Base-by-base conservation (phyloP, 2,888 invertebrate genomes). In the Amaurobius ferox region DNA sequence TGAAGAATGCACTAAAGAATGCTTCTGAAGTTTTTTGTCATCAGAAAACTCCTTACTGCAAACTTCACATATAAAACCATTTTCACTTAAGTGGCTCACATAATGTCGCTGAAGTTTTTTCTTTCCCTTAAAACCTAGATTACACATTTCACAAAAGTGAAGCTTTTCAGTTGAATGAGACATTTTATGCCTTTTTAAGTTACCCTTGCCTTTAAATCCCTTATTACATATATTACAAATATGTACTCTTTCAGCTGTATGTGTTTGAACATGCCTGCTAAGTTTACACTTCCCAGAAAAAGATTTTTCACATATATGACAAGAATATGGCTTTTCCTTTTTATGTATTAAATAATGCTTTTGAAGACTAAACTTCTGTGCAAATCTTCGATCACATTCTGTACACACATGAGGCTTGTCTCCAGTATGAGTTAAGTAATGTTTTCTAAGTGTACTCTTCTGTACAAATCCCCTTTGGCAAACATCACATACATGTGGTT, bases 381-480 rank as follows among this genome's bases (percentile, higher is more conserved):
- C 68, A 70, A 78, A 78, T 62, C 19, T 55, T 32, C 61, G 32
- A 9, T 55, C 23, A 39, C 79, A 79, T 0, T n/a, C 30, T 29
- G 70, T 55, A 62, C 79, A 79, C 5, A 32, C 16, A 71, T 70
- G 40, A 40, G 79, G 79, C 29, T 79, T 79, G 23, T 79, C 79
- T 6, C 70, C 79, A 32, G 79, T 62, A 19, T 79, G 79, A 5
- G n/a, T 61, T 9, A 67, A 7, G 13, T 26, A 19, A 39, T 79
- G 79, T 16, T 62, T 61, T 0, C 28, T 35, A 11, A 79, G 40
- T 23, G 39, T 48, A 40, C 79, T 70, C 19, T 62, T 62, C 7
- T 61, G 35, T 19, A 62, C 26, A 70, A 79, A 79, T n/a, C 39
- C 62, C 40, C 32, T 61, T 9, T 61, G 23, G 23, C 79, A 79